Evolutionary conservation across 2,888 invertebrate genomes (phyloP).

Genomic region (Tetragnatha montana): DNA sequence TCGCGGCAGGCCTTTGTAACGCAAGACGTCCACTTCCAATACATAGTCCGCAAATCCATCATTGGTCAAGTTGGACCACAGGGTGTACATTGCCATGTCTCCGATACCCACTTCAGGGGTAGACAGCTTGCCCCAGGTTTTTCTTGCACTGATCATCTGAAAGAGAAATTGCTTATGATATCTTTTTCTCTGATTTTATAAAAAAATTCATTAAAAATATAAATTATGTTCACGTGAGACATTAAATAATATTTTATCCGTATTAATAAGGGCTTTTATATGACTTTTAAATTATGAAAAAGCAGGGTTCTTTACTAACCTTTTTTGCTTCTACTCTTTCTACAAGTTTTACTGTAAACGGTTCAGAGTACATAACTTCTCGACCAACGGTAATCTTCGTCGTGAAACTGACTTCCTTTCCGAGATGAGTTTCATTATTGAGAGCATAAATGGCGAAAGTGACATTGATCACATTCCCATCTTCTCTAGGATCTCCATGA

Average conservation of each 20-base stretch:
- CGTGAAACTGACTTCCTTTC: slow-evolving; percentile 62
- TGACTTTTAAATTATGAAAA: no score
- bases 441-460: slow-evolving; percentile 72
- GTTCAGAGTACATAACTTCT: slow-evolving; percentile 55
- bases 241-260: no score
- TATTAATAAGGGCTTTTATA: no score
- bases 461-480: slow-evolving; percentile 68
- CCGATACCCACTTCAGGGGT: slow-evolving; percentile 44
- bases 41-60: slow-evolving; percentile 68
- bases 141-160: slow-evolving; percentile 42
- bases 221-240: no score
- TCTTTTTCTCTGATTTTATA: not conserved
- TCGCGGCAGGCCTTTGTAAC: slow-evolving; percentile 51
- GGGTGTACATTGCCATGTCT: slow-evolving; percentile 67
- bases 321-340: slow-evolving; percentile 64
- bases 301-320: slow-evolving; percentile 15
- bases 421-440: slow-evolving; percentile 69
- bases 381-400: slow-evolving; percentile 64
- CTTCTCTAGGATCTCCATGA: slow-evolving; percentile 53
- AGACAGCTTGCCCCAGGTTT: slow-evolving; percentile 41
- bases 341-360: slow-evolving; percentile 55
- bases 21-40: slow-evolving; percentile 61
- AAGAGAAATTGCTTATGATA: not conserved
- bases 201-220: not conserved
- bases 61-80: slow-evolving; percentile 67